These are phyloP conservation scores for Stylophora pistillata DNA, from an alignment of 64 coral and sea anemone species.

Conservation along the genomic window DNA sequence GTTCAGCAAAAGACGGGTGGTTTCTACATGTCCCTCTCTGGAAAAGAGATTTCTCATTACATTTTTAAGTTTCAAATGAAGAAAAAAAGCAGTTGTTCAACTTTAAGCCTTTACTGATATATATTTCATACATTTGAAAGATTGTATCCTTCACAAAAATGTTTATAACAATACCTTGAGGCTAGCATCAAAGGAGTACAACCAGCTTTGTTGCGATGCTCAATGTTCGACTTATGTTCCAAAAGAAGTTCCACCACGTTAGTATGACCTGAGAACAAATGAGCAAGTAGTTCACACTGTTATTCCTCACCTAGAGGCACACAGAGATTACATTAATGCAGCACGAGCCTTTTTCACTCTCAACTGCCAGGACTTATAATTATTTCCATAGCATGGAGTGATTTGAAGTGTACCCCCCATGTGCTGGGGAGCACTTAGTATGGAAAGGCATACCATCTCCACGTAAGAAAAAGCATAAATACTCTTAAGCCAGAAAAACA, in stretches of 20 bases:
- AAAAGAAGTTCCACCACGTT: constrained; percentile 90
- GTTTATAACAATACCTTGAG: constrained; percentile 67
- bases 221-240: constrained; percentile 97
- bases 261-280: constrained; percentile 72
- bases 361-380: too few relatives aligned
- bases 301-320: background rate
- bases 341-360: too few relatives aligned
- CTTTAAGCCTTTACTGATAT: too few relatives aligned
- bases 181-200: constrained; percentile 97
- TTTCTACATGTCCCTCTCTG: constrained; percentile 97
- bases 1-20: constrained; percentile 80
- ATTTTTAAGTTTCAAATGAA: background rate
- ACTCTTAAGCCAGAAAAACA: too few relatives aligned
- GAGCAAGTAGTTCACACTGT: background rate
- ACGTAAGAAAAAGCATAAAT: too few relatives aligned
- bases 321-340: background rate
- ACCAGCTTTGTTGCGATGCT: constrained; percentile 97
- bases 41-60: background rate
- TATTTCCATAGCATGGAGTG: too few relatives aligned
- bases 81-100: too few relatives aligned
- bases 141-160: background rate
- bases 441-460: too few relatives aligned
- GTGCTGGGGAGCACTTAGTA: too few relatives aligned
- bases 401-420: too few relatives aligned
- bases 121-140: too few relatives aligned